A percentile compares a stretch with the other conserved stretches of the same genome.
Evolutionary conservation across 2,797 vertebrate genomes (phyloP).

Genomic region (Cryptoblepharus egeriae): DNA sequence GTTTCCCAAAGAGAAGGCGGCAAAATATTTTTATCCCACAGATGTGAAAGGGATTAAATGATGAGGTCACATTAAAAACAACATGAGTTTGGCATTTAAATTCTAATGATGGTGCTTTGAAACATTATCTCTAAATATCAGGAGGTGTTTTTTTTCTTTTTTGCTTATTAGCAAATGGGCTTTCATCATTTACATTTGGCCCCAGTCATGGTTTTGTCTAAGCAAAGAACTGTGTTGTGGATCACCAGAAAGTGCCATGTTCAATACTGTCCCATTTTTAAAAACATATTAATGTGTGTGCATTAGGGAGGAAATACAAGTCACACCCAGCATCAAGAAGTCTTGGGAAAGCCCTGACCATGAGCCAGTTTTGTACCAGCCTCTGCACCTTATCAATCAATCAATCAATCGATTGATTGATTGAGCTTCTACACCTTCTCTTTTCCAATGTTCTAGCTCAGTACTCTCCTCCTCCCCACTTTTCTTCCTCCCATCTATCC

Average conservation of each 20-base stretch:
- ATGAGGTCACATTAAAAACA: neutral
- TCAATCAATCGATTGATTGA: too few relatives aligned
- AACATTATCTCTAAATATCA: constrained; percentile 7
- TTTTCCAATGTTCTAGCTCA: too few relatives aligned
- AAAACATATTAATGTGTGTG: neutral
- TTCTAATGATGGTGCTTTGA: neutral
- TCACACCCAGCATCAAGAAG: neutral
- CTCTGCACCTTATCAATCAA: too few relatives aligned
- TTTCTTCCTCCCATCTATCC: too few relatives aligned
- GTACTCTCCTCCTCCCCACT: too few relatives aligned
- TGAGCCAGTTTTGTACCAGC: too few relatives aligned
- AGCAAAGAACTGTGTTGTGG: constrained; percentile 11
- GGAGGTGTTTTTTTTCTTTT: neutral
- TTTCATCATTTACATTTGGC: constrained; percentile 10
- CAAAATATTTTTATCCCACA: constrained; percentile 36
- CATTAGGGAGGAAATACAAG: neutral
- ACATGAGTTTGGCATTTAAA: neutral
- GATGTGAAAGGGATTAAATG: constrained; percentile 20
- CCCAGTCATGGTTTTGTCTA: neutral
- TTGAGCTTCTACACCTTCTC: too few relatives aligned
- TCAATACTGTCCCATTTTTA: neutral
- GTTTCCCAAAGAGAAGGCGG: constrained; percentile 21
- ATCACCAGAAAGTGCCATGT: neutral
- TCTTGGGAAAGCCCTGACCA: too few relatives aligned
- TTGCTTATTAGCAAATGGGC: neutral